A percentile compares a stretch with the other conserved stretches of the same genome.
Evolutionary conservation across 2,888 invertebrate species (phyloP).

Genomic region (Caenorhabditis angaria): DNA sequence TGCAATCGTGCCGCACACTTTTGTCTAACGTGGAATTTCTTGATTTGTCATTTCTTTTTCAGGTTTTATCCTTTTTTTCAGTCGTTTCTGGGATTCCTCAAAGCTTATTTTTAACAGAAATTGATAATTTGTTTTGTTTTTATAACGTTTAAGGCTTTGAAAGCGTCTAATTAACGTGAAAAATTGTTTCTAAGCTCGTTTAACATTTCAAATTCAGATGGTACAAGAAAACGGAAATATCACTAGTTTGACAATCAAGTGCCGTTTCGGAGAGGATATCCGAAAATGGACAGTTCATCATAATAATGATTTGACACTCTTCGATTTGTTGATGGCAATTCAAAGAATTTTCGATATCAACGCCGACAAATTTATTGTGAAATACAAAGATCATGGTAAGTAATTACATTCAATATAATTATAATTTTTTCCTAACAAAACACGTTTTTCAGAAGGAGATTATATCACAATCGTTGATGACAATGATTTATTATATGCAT

Average conservation of each 20-base stretch:
- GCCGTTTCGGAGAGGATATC: conserved; percentile 56
- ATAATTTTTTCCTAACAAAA: not conserved
- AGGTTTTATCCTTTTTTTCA: conserved; percentile 1
- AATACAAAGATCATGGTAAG: conserved; percentile 62
- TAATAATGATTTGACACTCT: conserved; percentile 53
- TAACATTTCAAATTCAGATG: conserved; percentile 24
- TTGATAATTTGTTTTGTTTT: not conserved
- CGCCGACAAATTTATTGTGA: conserved; percentile 46
- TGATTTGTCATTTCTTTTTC: conserved; percentile 7
- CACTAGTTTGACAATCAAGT: conserved; percentile 52
- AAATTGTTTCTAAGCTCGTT: not conserved
- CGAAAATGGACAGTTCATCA: conserved; percentile 56
- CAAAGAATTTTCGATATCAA: conserved; percentile 57
- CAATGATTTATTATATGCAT: conserved; percentile 57
- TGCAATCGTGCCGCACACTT: conserved; percentile 24
- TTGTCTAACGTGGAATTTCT: conserved; percentile 36
- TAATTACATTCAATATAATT: conserved; percentile 8
- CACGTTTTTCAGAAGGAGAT: conserved; percentile 57
- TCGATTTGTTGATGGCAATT: conserved; percentile 57
- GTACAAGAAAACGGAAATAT: conserved; percentile 36
- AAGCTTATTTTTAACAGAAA: not conserved
- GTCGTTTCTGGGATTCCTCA: not conserved
- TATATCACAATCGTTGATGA: conserved; percentile 59
- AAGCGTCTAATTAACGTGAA: not conserved
- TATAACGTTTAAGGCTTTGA: not conserved